Percentiles rank a stretch among this genome's conserved stretches.
Conservation (phyloP, 2,888 invertebrate species). For the Catocala fraxini region DNA sequence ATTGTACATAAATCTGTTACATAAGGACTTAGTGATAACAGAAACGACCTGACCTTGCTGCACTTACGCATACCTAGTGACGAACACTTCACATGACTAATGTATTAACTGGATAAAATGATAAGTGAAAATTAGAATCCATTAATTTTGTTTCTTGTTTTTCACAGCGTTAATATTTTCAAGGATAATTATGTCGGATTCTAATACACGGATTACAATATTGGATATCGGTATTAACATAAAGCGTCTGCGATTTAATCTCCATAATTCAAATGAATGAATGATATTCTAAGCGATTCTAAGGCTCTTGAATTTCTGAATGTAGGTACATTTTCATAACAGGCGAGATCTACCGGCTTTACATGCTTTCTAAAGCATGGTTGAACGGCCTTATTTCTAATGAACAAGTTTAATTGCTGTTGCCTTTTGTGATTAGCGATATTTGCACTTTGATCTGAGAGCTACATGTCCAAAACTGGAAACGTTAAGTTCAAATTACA, state of each 20-base stretch:
- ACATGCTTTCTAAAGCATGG: no score
- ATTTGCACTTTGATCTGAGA: background rate
- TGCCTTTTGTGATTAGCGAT: background rate
- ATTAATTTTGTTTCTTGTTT: background rate
- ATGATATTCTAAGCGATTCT: no score
- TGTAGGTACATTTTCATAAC: no score
- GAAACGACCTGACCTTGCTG: slow-evolving; percentile 36
- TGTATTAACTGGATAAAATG: slow-evolving; percentile 5
- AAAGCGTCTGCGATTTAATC: no score
- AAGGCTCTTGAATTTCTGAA: no score
- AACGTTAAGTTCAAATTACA: slow-evolving; percentile 27
- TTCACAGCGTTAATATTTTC: background rate
- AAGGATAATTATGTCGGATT: no score
- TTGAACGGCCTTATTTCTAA: no score
- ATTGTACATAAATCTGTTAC: slow-evolving; percentile 47
- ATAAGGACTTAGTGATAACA: slow-evolving; percentile 41
- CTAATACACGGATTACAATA: no score
- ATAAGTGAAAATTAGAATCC: background rate
- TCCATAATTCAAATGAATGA: no score
- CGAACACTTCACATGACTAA: slow-evolving; percentile 3
- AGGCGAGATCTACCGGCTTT: no score
- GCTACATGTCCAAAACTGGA: slow-evolving; percentile 4
- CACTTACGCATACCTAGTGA: slow-evolving; percentile 24
- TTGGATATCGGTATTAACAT: no score
- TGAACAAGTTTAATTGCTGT: no score